Percentiles rank a stretch among this genome's conserved stretches.
Evolutionary conservation across 2,888 invertebrate species (phyloP).

Genomic region (Spilosoma lubricipeda): DNA sequence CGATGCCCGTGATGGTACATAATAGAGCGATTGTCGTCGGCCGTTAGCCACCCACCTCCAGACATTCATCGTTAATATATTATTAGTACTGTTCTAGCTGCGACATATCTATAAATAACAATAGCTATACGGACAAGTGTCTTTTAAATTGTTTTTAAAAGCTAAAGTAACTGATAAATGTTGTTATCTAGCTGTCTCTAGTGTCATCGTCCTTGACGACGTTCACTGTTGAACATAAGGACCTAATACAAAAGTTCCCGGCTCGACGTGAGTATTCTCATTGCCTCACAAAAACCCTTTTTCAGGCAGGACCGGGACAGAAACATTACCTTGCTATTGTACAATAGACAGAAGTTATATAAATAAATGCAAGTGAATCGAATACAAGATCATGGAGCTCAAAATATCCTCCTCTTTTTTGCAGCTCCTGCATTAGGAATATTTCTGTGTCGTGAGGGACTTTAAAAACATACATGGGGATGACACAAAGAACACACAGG

Average conservation of each 20-base stretch:
- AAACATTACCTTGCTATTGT: too few species aligned
- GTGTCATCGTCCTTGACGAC: background rate
- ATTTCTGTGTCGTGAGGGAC: too few species aligned
- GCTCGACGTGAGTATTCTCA: background rate
- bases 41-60: constrained; percentile 69
- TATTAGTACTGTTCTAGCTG: constrained; percentile 45
- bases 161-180: background rate
- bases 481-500: too few species aligned
- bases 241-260: background rate
- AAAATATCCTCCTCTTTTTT: too few species aligned
- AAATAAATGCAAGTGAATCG: too few species aligned
- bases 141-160: background rate
- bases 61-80: constrained; percentile 50
- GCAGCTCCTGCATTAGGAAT: too few species aligned
- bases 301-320: too few species aligned
- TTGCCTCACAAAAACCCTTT: too few species aligned
- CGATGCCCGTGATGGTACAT: constrained; percentile 73
- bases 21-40: constrained; percentile 74
- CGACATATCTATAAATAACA: constrained; percentile 29
- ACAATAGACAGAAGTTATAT: too few species aligned
- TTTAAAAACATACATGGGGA: too few species aligned
- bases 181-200: background rate
- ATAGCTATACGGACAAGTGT: background rate
- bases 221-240: background rate
- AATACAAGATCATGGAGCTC: too few species aligned